Conservation (phyloP, 2,888 invertebrate genomes). For the Mythimna pallens region DNA sequence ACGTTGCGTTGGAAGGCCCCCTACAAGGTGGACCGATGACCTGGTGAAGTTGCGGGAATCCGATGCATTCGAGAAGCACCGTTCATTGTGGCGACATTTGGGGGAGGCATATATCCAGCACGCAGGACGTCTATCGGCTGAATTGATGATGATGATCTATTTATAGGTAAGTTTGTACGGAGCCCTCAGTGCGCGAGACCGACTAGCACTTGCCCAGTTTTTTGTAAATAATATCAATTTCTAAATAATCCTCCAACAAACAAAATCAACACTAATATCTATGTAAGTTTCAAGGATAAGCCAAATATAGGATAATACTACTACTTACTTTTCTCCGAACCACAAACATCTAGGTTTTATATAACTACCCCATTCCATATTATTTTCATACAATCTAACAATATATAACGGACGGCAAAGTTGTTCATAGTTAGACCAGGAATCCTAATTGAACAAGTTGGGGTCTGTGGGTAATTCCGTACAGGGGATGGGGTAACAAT, state of each 20-base stretch:
- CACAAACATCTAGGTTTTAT: not conserved
- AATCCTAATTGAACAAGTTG: conserved; percentile 67
- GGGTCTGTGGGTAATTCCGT: conserved; percentile 48
- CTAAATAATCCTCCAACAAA: not conserved
- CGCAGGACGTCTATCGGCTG: too few species aligned
- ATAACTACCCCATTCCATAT: conserved; percentile 1
- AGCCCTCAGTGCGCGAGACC: too few species aligned
- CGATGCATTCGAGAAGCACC: too few species aligned
- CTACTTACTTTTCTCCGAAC: not conserved
- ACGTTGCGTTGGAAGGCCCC: too few species aligned
- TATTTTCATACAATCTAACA: conserved; percentile 38
- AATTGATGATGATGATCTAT: too few species aligned
- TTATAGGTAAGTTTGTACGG: too few species aligned
- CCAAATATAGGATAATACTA: not conserved
- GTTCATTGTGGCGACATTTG: too few species aligned
- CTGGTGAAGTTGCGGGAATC: too few species aligned
- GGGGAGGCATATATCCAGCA: too few species aligned
- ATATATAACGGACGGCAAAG: conserved; percentile 44
- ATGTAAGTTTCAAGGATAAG: not conserved
- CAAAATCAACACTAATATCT: not conserved
- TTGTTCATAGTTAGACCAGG: conserved; percentile 54
- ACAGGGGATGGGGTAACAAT: conserved; percentile 19
- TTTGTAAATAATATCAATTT: too few species aligned
- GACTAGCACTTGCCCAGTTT: not conserved
- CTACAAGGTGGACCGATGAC: too few species aligned